Conservation (phyloP, 2,888 invertebrate species). For the Drosophila acutilabella region DNA sequence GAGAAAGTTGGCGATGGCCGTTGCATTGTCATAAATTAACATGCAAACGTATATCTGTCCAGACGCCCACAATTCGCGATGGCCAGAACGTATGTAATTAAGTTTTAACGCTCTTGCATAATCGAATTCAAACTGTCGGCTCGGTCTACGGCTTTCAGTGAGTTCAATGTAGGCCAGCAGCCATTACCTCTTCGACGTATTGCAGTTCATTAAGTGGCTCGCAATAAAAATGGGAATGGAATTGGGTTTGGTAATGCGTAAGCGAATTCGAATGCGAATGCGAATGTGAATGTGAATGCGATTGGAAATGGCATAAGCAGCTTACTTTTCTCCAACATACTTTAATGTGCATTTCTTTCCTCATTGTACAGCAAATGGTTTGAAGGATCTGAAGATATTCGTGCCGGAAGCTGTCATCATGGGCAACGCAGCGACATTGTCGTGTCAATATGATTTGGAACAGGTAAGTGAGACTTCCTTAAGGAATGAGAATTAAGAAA, state of each 20-base stretch:
- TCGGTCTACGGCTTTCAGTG: conserved; percentile 5
- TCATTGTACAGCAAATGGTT: conserved; percentile 78
- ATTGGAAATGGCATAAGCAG: conserved; percentile 28
- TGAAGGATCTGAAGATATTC: conserved; percentile 85
- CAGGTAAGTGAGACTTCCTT: conserved; percentile 81
- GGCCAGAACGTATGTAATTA: conserved; percentile 55
- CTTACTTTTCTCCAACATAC: conserved; percentile 33
- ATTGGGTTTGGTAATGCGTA: background rate
- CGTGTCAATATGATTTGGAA: conserved; percentile 85
- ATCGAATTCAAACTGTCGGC: conserved; percentile 62
- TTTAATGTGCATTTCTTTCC: conserved; percentile 29
- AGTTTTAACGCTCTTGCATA: conserved; percentile 55
- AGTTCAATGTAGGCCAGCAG: conserved; percentile 4
- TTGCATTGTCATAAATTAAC: conserved; percentile 76
- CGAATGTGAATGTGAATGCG: background rate
- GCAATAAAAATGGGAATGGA: conserved; percentile 2
- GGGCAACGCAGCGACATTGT: conserved; percentile 85
- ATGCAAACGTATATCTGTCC: conserved; percentile 50
- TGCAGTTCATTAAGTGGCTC: conserved; percentile 39
- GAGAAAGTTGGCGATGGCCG: conserved; percentile 8
- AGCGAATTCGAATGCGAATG: background rate
- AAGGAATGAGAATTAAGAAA: conserved; percentile 10
- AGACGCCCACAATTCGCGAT: conserved; percentile 41
- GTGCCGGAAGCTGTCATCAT: conserved; percentile 85
- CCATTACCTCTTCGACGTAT: conserved; percentile 25